phyloP scores from a whole-genome alignment of 2,113 vertebrate genomes.

The Cygnus buccinator region DNA sequence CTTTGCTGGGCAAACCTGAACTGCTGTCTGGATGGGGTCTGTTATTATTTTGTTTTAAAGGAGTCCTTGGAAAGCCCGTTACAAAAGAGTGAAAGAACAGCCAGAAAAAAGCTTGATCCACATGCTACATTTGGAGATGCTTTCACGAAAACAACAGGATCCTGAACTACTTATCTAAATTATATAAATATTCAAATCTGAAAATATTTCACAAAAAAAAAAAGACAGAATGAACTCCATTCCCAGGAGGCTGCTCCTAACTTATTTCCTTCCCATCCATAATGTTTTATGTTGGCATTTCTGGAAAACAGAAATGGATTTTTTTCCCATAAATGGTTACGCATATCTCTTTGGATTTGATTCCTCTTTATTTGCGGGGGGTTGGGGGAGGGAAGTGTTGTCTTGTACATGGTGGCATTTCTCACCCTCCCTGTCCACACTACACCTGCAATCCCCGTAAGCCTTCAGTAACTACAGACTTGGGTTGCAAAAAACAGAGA shows the following conservation, averaged over 20 bases:
- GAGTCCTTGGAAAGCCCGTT: constrained; percentile 61
- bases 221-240: neutral
- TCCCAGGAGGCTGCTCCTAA: neutral
- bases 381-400: neutral
- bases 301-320: neutral
- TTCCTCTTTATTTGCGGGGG: neutral
- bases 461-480: neutral
- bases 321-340: neutral
- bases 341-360: neutral
- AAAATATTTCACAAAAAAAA: neutral
- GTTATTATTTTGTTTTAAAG: constrained; percentile 78
- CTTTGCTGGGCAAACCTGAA: constrained; percentile 78
- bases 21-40: constrained; percentile 75
- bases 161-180: neutral
- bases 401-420: neutral
- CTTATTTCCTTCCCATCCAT: neutral
- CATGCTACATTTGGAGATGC: neutral
- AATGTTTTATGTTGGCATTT: neutral
- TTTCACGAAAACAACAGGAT: neutral
- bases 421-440: neutral
- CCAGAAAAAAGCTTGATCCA: neutral
- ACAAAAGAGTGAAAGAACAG: neutral
- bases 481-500: neutral
- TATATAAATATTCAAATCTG: neutral
- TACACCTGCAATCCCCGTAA: neutral